Evolutionary conservation across 2,113 vertebrate species (phyloP), one percentile per base, ranked within the genome.

Genomic region (Clupea harengus): DNA sequence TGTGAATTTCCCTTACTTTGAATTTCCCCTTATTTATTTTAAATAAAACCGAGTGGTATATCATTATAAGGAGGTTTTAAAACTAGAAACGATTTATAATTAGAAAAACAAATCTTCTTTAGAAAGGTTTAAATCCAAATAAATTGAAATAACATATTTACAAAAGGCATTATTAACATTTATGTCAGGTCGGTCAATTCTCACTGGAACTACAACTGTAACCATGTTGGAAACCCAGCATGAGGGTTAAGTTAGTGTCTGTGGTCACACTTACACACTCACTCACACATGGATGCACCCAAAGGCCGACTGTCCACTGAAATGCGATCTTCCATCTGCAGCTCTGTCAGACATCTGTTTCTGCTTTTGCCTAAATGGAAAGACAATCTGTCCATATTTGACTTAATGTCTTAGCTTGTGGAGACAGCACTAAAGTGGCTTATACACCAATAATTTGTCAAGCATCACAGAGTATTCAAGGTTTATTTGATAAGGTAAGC

Each of bases 281-380:
- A n/a, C 64, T 28, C 64, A 67, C 57, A 75, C 67, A 32, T 6
- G 32, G 13, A 13, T 39, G 28, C 54, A 57, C 18, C 54, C 54
- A 22, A 57, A 57, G 18, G 22, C 20, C n/a, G 60, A 67, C 25
- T 15, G 17, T 83, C 85, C 82, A 85, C 82, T 81, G 75, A 75
- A 84, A 82, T 75, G 52, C 83, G 82, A 86, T 72, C 18, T 86
- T 86, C 75, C 84, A 86, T 86, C 83, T 86, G 83, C 81, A 25
- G 44, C n/a, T 32, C 83, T 82, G 60, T 83, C 45, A 6, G 45
- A 67, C 89, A 89, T 90, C 88, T 88, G 89, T 82, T 85, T 84
- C 81, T 85, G 46, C 67, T 89, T 84, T 60, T 52, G 45, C 45
- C 45, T 52, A 84, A 84, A 85, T 84, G 84, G 86, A 78, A 89